Evolutionary conservation across 2,797 vertebrate species (phyloP).

Genomic region (Helarctos malayanus): DNA sequence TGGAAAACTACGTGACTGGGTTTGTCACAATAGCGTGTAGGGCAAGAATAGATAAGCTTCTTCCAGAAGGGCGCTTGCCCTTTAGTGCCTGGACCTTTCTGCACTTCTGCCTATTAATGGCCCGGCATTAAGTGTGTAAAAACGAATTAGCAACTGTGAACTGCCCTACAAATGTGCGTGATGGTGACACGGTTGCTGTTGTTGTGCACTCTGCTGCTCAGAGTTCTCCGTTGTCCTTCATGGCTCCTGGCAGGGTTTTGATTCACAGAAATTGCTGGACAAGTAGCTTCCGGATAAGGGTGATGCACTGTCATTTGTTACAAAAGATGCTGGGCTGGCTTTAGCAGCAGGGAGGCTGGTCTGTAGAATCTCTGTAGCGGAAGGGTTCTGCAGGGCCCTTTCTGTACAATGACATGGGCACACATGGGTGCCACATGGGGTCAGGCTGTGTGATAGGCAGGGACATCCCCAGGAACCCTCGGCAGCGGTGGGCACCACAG

Average conservation of each 20-base stretch:
- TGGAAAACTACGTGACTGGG: neutral
- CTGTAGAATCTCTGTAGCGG: neutral
- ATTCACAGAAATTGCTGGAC: constrained; percentile 4
- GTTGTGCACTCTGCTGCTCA: neutral
- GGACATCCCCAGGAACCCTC: neutral
- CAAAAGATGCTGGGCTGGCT: neutral
- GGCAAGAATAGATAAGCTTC: neutral
- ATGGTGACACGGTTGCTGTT: neutral
- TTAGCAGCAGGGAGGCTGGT: neutral
- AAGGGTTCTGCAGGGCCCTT: neutral
- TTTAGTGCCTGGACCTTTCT: neutral
- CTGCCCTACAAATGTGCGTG: neutral
- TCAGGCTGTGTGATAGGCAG: neutral
- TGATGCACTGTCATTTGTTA: neutral
- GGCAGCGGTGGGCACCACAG: neutral
- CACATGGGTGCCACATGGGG: too few species aligned
- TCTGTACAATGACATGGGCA: neutral
- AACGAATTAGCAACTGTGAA: neutral
- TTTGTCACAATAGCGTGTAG: neutral
- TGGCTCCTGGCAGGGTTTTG: neutral
- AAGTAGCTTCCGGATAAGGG: neutral
- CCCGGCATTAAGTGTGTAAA: neutral
- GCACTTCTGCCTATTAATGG: neutral
- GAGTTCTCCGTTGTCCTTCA: neutral
- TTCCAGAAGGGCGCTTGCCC: neutral